Conservation (phyloP, 2,797 vertebrate genomes). For the Naso thynnoides region DNA sequence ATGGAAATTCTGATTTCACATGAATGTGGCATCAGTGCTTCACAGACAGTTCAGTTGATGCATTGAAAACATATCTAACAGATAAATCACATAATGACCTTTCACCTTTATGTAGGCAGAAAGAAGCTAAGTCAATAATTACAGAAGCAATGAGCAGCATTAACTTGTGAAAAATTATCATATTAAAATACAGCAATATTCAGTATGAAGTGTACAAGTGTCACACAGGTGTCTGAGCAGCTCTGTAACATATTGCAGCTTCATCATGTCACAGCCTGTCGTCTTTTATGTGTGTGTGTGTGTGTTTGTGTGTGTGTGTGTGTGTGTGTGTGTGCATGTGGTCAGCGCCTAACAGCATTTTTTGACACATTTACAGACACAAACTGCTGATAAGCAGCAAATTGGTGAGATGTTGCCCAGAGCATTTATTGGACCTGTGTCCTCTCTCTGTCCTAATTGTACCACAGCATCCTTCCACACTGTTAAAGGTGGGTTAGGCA, state of each 20-base stretch:
- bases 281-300: no score
- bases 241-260: conserved; percentile 24
- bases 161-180: not conserved
- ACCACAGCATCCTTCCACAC: no score
- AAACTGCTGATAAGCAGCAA: no score
- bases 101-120: not conserved
- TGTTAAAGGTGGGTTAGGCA: no score
- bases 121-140: not conserved
- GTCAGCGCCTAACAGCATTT: no score
- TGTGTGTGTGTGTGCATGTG: no score
- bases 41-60: not conserved
- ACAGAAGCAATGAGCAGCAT: not conserved
- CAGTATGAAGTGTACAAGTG: not conserved
- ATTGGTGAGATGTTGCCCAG: no score
- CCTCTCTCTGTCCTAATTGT: no score
- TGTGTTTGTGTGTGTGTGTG: no score
- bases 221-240: not conserved
- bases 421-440: no score
- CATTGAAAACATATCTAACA: not conserved
- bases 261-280: conserved; percentile 18
- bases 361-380: no score
- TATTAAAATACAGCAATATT: not conserved
- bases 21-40: not conserved
- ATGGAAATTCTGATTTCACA: not conserved
- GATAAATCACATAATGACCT: not conserved